Base-by-base conservation (phyloP, 2,888 invertebrate genomes). In the Abscondita cerata region DNA sequence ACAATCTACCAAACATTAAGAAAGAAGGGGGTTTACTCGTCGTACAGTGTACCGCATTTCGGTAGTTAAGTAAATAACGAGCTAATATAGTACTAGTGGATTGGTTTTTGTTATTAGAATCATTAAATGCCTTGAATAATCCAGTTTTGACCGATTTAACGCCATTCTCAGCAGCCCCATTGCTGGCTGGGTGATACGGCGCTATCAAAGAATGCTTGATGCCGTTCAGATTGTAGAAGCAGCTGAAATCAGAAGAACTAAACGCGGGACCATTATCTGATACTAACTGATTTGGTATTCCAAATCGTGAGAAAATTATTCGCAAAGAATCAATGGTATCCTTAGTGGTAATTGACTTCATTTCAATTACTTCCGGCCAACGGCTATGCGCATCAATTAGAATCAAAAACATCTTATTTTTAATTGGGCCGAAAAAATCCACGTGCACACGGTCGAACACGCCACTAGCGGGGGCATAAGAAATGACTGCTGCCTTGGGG, bases 391-490 rank as follows among this genome's bases (percentile, higher is more conserved):
- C 62, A 33, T 65, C 76, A 4, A 64, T 58, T n/a, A 65, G 18
- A 12, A 68, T 59, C 2, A 71, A 52, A 16, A 68, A 53, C 46
- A 54, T 54, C 44, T 33, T 62, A 8, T 58, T 65, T 8, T 41
- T 47, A 36, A 71, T 38, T 33, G 73, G 73, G 62, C 73, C 72
- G 52, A 72, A 71, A 60, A 72, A 75, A 67, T 75, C 72, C 19
- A 77, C 67, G 54, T 75, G 76, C 5, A 76, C 36, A 11, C 73
- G 48, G 38, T 66, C 57, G 71, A 74, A 75, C 4, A 70, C 64
- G 46, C 44, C 53, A 11, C 50, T 58, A 2, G 72, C 67, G 47
- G 62, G 64, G 34, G 72, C 67, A 72, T 71, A 73, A 1, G 64
- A 66, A 50, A 73, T 70, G 1, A 58, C 53, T 8, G 16, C 41